Percentiles rank a stretch among this genome's conserved stretches.
phyloP scores from a whole-genome alignment of 2,888 invertebrate genomes.

The Acrobasis consociella region DNA sequence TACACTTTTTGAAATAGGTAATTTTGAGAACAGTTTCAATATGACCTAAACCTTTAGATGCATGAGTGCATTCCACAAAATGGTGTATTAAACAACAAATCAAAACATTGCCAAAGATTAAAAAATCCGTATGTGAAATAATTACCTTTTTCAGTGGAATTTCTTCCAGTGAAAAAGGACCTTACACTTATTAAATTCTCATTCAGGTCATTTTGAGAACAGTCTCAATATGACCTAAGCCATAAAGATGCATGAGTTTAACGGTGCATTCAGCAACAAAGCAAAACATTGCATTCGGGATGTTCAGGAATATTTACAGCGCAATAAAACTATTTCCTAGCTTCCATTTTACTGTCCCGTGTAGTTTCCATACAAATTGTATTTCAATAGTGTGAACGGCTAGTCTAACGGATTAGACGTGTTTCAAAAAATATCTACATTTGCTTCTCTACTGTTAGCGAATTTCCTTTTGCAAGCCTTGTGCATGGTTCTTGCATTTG shows the following conservation, averaged over 20 bases:
- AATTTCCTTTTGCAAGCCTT: too few relatives aligned
- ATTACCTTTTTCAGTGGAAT: too few relatives aligned
- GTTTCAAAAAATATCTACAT: neutral
- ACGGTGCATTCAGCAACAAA: conserved; percentile 13
- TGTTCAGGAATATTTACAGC: conserved; percentile 13
- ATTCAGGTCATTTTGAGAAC: neutral
- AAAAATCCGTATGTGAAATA: too few relatives aligned
- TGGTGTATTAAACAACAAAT: too few relatives aligned
- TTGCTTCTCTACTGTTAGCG: neutral
- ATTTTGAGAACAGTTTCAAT: too few relatives aligned
- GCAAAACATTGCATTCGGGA: conserved; percentile 1
- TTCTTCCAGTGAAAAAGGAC: neutral
- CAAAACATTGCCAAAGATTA: too few relatives aligned
- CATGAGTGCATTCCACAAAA: too few relatives aligned
- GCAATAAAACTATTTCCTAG: conserved; percentile 18
- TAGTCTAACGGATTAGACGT: conserved; percentile 4
- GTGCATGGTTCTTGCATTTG: too few relatives aligned
- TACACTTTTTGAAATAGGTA: too few relatives aligned
- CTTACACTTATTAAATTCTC: too few relatives aligned
- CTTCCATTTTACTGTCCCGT: conserved; percentile 6
- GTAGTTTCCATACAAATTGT: conserved; percentile 14
- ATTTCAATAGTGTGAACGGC: conserved; percentile 11
- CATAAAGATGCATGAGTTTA: neutral
- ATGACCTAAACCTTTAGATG: too few relatives aligned
- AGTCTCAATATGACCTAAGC: neutral